Base-by-base conservation (phyloP, 30 jellyfish, hydroid and myxozoan genomes). In the Cassiopea andromeda region DNA sequence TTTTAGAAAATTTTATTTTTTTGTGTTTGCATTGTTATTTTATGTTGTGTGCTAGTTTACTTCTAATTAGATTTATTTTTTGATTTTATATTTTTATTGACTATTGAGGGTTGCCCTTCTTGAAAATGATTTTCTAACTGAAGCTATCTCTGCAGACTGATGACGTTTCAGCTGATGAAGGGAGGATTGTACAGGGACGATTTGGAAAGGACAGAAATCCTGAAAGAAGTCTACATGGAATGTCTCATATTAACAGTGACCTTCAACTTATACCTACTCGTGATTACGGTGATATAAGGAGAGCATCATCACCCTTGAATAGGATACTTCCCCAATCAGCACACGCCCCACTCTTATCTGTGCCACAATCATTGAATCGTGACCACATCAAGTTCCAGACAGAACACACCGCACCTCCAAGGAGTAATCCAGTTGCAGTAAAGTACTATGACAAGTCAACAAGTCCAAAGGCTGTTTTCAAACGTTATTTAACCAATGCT, bases 261-360 rank as follows among this genome's bases (percentile, higher is more conserved):
- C 77, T 83, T 27, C 91, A 83, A 77, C 82, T 83, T 43, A 69
- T 83, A 9, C 91, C 91, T 14, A 83, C 91, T 1, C 76, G 84
- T 17, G 91, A 83, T 7, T 59, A 44, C 43, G 60, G 14, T 13
- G 43, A 45, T 49, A 43, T 43, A 1, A 16, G 18, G 38, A 66
- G 60, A 69, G 79, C 80, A 61, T 45, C 90, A 12, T 66, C 90
- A 46, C 86, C 86, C 2, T 48, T 77, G 15, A 5, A 19, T 19
- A 15, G 19, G 57, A 4, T 6, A 1, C 1, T 7, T 54, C 75
- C 50, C 2, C 86, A 74, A 7, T 47, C 84, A 49, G n/a, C 75
- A 19, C 75, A 61, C 70, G 15, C n/a, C 50, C 54, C 10, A 19
- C 86, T 69, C 2, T 16, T 49, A 43, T 43, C 86, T 7, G 19